Base-by-base conservation (phyloP, 2,888 invertebrate genomes). In the Agrypnus murinus region DNA sequence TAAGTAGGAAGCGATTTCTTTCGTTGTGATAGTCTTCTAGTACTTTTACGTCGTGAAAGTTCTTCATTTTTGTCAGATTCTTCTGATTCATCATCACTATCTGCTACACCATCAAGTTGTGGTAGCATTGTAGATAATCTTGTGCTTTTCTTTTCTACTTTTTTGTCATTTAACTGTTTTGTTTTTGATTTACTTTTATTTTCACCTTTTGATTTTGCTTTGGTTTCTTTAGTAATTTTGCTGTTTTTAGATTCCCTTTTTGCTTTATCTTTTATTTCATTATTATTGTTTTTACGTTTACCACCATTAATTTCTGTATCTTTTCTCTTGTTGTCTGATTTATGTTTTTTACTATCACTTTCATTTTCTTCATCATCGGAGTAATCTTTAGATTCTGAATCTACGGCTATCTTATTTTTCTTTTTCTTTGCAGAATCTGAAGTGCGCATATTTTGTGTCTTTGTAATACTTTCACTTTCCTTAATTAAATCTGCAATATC, bases 41-140 rank as follows among this genome's bases (percentile, higher is more conserved):
- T 25, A n/a, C 34, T 62, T 68, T 62, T 19, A 9, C 72, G 40
- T 66, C 77, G 76, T 19, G 45, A 55, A 32, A 68, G 38, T n/a
- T 62, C 32, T 59, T 65, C 38, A 10, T 71, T 17, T 65, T 65
- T 73, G 60, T 31, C 8, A 15, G 62, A n/a, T 8, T 14, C 38
- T 8, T 14, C 38, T 9, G 64, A 68, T 45, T 62, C 64, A 46
- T 71, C 72, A 59, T 71, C 73, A 45, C 74, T 73, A 59, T 77
- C 75, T 43, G 69, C 65, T 19, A 59, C 69, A 36, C 81, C 81
- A 74, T 81, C 81, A 19, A 79, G 5, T 74, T 81, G 81, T 5
- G 74, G 68, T 58, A 81, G 55, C 4, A 1, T n/a, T 17, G 14
- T 10, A 38, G 17, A 15, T 25, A 25, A 25, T 25, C 25, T 25